phyloP scores from a whole-genome alignment of 2,797 vertebrate species.

The Loris lydekkerianus region DNA sequence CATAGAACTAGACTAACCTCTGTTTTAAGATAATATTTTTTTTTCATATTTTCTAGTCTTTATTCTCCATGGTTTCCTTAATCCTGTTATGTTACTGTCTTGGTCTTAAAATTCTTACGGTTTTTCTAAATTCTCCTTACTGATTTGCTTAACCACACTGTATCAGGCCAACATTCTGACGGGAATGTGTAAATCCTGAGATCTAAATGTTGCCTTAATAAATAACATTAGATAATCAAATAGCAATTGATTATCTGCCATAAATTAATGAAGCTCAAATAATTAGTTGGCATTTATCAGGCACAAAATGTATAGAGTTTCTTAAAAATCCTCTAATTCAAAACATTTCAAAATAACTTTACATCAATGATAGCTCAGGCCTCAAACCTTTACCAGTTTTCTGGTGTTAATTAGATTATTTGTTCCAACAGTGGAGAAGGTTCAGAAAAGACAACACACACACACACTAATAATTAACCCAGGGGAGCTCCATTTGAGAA shows the following conservation, averaged over 20 bases:
- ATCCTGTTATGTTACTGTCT: not conserved
- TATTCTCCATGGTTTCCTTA: not conserved
- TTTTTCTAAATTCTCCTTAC: not conserved
- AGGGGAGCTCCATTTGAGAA: not conserved
- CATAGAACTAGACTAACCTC: not conserved
- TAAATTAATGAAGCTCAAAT: not conserved
- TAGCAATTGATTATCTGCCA: not conserved
- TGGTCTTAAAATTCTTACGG: not conserved
- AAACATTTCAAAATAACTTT: conserved; percentile 7
- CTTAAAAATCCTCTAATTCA: not conserved
- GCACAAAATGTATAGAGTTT: not conserved
- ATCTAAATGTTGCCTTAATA: not conserved
- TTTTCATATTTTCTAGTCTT: conserved; percentile 30
- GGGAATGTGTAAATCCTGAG: not conserved
- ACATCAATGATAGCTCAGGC: not conserved
- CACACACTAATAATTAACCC: not conserved
- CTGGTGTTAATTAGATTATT: not conserved
- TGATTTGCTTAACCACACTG: not conserved
- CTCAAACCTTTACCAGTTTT: not conserved
- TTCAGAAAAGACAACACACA: not conserved
- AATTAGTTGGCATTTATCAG: not conserved
- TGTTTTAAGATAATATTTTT: not conserved
- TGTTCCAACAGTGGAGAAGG: not conserved
- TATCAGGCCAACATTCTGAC: not conserved
- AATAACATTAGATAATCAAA: not conserved